Evolutionary conservation across 2,888 invertebrate genomes (phyloP).

Genomic region (Schizaphis graminum): DNA sequence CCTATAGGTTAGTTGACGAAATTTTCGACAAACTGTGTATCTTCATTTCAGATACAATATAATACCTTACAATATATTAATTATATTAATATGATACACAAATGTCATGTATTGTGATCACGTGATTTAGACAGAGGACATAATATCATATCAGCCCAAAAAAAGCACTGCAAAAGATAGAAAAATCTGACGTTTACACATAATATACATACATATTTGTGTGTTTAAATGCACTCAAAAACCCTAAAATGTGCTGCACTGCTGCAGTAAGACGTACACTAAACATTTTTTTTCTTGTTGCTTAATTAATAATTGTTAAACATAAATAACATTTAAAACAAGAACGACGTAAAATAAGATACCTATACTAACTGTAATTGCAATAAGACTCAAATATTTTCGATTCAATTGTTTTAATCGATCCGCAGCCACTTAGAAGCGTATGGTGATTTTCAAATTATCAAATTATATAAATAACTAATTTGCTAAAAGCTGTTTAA

Average conservation of each 20-base stretch:
- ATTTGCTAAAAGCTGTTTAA: neutral
- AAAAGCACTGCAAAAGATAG: neutral
- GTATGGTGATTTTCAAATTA: neutral
- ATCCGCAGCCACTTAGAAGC: neutral
- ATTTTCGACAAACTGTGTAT: neutral
- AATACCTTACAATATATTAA: neutral
- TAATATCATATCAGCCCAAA: neutral
- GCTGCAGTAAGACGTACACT: neutral
- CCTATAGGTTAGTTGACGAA: neutral
- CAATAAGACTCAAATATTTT: neutral
- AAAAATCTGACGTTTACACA: neutral
- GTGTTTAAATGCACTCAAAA: neutral
- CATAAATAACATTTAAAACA: neutral
- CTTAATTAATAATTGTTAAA: neutral
- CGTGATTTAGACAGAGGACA: neutral
- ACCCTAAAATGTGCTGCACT: neutral
- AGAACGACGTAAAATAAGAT: neutral
- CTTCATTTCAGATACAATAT: neutral
- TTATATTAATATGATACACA: neutral
- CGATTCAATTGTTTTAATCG: neutral
- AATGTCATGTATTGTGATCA: neutral
- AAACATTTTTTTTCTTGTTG: neutral
- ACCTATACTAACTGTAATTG: neutral
- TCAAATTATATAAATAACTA: neutral
- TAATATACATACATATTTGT: too few species aligned